Percentiles rank a stretch among this genome's conserved stretches.
Evolutionary conservation across 2,797 vertebrate species (phyloP).

Genomic region (Spheniscus humboldti): DNA sequence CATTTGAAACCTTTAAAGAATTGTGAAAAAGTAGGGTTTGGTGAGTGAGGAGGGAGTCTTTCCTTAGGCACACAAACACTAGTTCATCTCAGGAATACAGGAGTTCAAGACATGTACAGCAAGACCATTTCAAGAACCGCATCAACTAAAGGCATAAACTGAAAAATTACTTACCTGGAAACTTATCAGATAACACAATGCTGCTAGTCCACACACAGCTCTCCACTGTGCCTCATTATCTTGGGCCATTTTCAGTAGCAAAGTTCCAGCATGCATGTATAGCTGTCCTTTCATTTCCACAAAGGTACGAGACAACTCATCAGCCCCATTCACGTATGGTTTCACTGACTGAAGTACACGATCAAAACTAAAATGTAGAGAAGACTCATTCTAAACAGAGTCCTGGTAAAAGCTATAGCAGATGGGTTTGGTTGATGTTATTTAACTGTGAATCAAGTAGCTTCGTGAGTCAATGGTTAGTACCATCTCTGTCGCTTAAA

Average conservation of each 20-base stretch:
- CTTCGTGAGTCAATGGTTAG: neutral
- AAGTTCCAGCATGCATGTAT: conserved; percentile 87
- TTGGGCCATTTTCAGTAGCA: conserved; percentile 90
- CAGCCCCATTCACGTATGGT: conserved; percentile 67
- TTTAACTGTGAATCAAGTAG: neutral
- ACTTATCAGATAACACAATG: conserved; percentile 90
- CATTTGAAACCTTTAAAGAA: neutral
- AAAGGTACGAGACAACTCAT: conserved; percentile 85
- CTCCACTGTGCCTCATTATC: conserved; percentile 86
- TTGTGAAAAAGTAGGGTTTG: neutral
- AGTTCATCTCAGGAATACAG: neutral
- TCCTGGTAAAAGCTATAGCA: neutral
- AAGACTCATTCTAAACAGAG: neutral
- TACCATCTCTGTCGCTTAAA: neutral
- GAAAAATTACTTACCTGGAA: conserved; percentile 82
- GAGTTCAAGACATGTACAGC: neutral
- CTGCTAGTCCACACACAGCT: conserved; percentile 82
- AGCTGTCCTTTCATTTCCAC: conserved; percentile 90
- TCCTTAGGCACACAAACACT: neutral
- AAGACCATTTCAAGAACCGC: neutral
- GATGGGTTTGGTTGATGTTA: neutral
- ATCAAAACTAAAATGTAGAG: conserved; percentile 84
- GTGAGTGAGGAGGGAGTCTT: neutral
- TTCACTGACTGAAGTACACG: conserved; percentile 82
- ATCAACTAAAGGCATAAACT: neutral